A percentile compares a stretch with the other conserved stretches of the same genome.
phyloP scores from a whole-genome alignment of 2,797 vertebrate genomes.

The Poecilia gillii region DNA sequence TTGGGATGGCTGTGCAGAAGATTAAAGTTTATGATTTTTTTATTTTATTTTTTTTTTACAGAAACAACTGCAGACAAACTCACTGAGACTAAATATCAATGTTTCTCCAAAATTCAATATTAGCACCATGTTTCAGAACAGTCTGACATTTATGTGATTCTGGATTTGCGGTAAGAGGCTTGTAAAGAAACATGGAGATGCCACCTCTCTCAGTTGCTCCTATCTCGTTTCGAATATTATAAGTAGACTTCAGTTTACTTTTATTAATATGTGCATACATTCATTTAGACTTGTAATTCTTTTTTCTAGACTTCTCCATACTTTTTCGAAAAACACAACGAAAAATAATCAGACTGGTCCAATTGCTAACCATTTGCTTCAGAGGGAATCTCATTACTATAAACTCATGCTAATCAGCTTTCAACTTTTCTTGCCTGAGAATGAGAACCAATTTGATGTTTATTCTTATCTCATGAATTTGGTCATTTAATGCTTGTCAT shows the following conservation, averaged over 20 bases:
- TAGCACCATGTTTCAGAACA: slow-evolving; percentile 15
- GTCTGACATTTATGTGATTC: slow-evolving; percentile 30
- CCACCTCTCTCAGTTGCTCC: slow-evolving; percentile 48
- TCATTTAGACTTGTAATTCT: slow-evolving; percentile 46
- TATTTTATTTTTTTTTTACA: background rate
- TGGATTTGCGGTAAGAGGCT: slow-evolving; percentile 19
- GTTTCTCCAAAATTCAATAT: slow-evolving; percentile 1
- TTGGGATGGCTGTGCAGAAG: background rate
- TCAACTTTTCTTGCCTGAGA: slow-evolving; percentile 36
- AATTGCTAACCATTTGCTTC: slow-evolving; percentile 30
- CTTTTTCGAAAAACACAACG: slow-evolving; percentile 29
- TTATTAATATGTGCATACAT: slow-evolving; percentile 17
- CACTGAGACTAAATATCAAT: background rate
- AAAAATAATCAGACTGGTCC: slow-evolving; percentile 47
- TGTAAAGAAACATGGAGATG: slow-evolving; percentile 41
- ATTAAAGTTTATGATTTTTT: background rate
- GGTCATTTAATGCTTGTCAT: slow-evolving; percentile 27
- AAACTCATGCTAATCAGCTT: slow-evolving; percentile 49
- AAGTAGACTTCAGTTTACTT: no score
- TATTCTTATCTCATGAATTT: slow-evolving; percentile 40
- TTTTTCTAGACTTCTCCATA: slow-evolving; percentile 36
- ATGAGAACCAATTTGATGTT: slow-evolving; percentile 49
- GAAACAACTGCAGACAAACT: slow-evolving; percentile 15
- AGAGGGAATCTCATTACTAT: slow-evolving; percentile 52
- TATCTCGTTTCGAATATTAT: slow-evolving; percentile 24